Percentiles rank a stretch among this genome's conserved stretches.
Evolutionary conservation across 2,113 vertebrate species (phyloP).

Genomic region (Stictonetta naevosa): DNA sequence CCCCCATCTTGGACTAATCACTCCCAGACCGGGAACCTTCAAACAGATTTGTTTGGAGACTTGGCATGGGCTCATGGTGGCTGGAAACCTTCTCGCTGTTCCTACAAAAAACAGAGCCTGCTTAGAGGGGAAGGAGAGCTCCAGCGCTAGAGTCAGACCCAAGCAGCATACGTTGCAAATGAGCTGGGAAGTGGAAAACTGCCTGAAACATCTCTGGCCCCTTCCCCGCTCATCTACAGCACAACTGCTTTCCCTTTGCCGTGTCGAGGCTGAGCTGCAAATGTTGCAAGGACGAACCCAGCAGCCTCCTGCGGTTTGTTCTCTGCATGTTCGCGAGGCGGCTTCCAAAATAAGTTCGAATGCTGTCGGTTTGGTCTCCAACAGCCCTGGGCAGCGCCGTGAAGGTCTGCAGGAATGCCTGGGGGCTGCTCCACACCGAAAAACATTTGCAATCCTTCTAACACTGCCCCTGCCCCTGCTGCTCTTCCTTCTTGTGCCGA

Average conservation of each 20-base stretch:
- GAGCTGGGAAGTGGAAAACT: neutral
- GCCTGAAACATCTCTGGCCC: neutral
- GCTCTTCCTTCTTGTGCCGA: accelerated
- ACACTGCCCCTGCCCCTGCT: accelerated
- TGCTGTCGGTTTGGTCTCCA: neutral
- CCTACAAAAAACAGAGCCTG: neutral
- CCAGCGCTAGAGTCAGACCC: neutral
- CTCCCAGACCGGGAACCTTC: slow-evolving; percentile 25
- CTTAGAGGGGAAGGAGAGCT: neutral
- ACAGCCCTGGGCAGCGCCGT: accelerated
- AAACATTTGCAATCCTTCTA: neutral
- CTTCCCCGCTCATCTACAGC: neutral
- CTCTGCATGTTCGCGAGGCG: neutral
- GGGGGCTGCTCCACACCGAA: neutral
- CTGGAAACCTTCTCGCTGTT: neutral
- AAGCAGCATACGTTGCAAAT: neutral
- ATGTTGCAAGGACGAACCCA: neutral
- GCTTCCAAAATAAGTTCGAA: neutral
- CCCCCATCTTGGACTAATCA: neutral
- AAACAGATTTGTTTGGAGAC: slow-evolving; percentile 27
- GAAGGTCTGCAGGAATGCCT: neutral
- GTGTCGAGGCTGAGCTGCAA: neutral
- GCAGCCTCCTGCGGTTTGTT: neutral
- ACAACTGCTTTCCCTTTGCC: neutral
- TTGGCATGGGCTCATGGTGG: neutral